Conservation (phyloP, 2,888 invertebrate species). For the Cryptocephalus primarius region DNA sequence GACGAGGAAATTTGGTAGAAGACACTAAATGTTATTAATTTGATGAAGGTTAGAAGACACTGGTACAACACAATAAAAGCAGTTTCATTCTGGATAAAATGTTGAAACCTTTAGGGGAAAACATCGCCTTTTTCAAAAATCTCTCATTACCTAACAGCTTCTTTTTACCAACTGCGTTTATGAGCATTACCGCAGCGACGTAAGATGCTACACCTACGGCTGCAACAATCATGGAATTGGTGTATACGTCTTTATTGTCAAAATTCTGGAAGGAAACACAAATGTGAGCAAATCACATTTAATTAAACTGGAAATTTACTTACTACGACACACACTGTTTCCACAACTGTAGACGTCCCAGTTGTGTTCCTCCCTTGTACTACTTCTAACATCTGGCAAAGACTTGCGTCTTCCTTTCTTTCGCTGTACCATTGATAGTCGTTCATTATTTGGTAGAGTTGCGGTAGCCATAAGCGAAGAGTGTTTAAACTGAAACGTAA, state of each 20-base stretch:
- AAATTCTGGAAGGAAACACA: constrained; percentile 15
- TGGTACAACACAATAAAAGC: too few relatives aligned
- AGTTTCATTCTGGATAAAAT: too few relatives aligned
- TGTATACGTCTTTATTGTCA: constrained; percentile 19
- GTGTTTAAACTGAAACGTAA: constrained; percentile 49
- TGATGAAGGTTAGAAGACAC: too few relatives aligned
- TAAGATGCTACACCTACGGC: constrained; percentile 15
- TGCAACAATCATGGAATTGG: constrained; percentile 20
- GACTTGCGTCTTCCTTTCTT: constrained; percentile 28
- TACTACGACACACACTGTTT: constrained; percentile 13
- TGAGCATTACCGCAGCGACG: constrained; percentile 17
- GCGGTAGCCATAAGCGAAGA: constrained; percentile 76
- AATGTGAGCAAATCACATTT: background rate
- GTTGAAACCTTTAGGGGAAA: too few relatives aligned
- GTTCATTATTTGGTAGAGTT: constrained; percentile 63
- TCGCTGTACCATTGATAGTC: constrained; percentile 25
- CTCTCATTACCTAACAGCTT: constrained; percentile 16
- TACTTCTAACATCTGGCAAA: constrained; percentile 43
- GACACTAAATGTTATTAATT: too few relatives aligned
- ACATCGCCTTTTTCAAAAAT: too few relatives aligned
- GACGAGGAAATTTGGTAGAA: background rate
- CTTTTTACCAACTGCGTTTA: constrained; percentile 21
- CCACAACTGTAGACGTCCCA: constrained; percentile 1
- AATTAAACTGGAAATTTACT: constrained; percentile 2
- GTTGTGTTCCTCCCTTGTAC: constrained; percentile 12